Base-by-base conservation (phyloP, 2,797 vertebrate genomes). In the Gambelia wislizenii region DNA sequence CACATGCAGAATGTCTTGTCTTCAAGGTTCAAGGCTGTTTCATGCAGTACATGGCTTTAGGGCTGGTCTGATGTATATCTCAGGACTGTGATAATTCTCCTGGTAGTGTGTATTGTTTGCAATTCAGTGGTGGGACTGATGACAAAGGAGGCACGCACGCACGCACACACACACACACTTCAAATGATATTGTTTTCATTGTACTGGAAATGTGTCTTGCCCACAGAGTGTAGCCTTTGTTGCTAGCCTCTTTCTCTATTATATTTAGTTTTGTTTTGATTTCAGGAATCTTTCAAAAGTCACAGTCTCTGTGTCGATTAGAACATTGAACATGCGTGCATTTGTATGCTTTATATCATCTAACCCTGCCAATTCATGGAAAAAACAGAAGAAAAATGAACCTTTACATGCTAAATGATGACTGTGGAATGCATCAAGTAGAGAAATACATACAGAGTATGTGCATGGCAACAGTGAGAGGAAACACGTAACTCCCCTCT, bases 401-500 rank as follows among this genome's bases (percentile, higher is more conserved):
- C 25, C 56, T 44, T 59, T 74, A 6, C 67, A 52, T 44, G 36
- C 36, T 70, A 61, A 75, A 44, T 64, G 59, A 83, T 30, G n/a
- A 69, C 44, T 83, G 39, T 54, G 36, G 79, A 76, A 25, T 87
- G 80, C 49, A 59, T 78, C 89, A 44, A 67, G 47, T 86, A 47
- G 70, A 83, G 49, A 84, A 69, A 70, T 67, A 69, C 59, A 67
- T 14, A 70, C 74, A 79, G 74, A 84, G 61, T 54, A 67, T 83
- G 30, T 76, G 89, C 89, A 86, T 89, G 59, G 89, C 89, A 89
- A 89, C 89, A 86, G 84, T 76, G 89, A 42, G 61, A 84, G 85
- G 70, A 72, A 90, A 83, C 27, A 25, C 49, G 25, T 81, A 83
- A 70, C 72, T 61, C 61, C 36, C 7, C 30, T 87, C 89, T 76